A percentile compares a stretch with the other conserved stretches of the same genome.
These are phyloP conservation scores for Drosophila nigrodunni DNA, from an alignment of 1,140 invertebrate genomes.

Conservation along the genomic window DNA sequence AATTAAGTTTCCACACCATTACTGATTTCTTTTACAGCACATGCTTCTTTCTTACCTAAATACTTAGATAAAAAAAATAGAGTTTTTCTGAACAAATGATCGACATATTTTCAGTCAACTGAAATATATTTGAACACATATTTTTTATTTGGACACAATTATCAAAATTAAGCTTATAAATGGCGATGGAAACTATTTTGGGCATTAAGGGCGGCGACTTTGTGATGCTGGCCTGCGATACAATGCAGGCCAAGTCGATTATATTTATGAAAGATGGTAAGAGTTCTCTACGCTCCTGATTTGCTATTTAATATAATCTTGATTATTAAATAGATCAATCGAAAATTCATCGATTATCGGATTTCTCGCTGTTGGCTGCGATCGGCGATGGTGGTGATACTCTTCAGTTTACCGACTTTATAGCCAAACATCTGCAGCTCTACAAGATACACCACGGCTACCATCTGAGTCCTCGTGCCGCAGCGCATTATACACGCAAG, in stretches of 20 bases:
- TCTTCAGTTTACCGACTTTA: conserved; percentile 99
- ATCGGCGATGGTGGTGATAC: conserved; percentile 98
- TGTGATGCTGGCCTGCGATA: conserved; percentile 95
- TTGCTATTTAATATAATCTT: neutral
- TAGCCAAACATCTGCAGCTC: conserved; percentile 98
- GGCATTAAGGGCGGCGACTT: conserved; percentile 97
- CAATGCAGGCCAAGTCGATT: conserved; percentile 93
- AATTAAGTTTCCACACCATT: conserved; percentile 11
- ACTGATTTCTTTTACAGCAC: conserved; percentile 20
- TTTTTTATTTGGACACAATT: neutral
- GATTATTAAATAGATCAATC: conserved; percentile 91
- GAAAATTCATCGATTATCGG: conserved; percentile 96
- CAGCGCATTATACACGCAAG: conserved; percentile 95
- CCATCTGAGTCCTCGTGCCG: conserved; percentile 95
- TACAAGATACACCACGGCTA: conserved; percentile 99
- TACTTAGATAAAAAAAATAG: neutral
- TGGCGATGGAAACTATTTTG: conserved; percentile 93
- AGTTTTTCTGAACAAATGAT: neutral
- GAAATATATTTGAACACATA: neutral
- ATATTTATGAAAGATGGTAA: conserved; percentile 96
- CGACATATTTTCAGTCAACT: conserved; percentile 9
- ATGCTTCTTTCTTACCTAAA: too few species aligned
- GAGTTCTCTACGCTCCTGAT: neutral
- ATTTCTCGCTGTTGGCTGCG: conserved; percentile 95
- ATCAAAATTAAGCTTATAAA: conserved; percentile 50